These are phyloP conservation scores for Lineus longissimus DNA, from an alignment of 1,140 invertebrate species.

Conservation along the genomic window DNA sequence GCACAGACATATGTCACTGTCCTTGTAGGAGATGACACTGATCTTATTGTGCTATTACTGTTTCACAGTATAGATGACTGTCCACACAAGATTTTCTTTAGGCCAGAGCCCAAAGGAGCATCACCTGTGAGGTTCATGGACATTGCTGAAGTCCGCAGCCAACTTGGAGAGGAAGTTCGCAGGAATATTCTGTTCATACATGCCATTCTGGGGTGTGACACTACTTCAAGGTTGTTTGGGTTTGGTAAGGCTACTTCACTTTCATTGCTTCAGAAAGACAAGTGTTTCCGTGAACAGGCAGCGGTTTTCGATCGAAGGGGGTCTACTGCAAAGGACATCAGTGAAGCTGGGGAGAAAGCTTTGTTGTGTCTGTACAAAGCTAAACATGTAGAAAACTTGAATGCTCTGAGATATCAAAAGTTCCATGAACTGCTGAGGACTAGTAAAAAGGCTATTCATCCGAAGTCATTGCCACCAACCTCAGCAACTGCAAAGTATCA, in stretches of 20 bases:
- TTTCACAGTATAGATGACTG: not conserved
- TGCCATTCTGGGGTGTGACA: conserved; percentile 24
- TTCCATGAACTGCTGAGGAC: not conserved
- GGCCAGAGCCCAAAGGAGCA: not conserved
- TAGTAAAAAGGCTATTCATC: not conserved
- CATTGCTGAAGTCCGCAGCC: not conserved
- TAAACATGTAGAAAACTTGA: not conserved
- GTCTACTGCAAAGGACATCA: not conserved
- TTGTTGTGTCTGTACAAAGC: conserved; percentile 14
- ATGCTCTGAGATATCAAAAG: not conserved
- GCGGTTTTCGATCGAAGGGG: not conserved
- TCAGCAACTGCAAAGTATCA: not conserved
- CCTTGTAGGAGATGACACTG: not conserved
- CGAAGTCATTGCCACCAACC: not conserved
- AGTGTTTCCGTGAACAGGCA: not conserved
- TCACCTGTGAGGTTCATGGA: not conserved
- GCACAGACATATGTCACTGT: too few relatives aligned
- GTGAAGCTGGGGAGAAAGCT: conserved; percentile 17
- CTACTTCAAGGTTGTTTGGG: conserved; percentile 19
- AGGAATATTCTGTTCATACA: conserved; percentile 8
- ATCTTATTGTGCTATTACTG: not conserved
- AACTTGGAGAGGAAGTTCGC: not conserved
- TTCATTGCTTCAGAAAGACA: not conserved
- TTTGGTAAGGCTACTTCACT: conserved; percentile 13
- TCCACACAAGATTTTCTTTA: not conserved